Base-by-base conservation (phyloP, 2,113 vertebrate genomes). In the Lates calcarifer region DNA sequence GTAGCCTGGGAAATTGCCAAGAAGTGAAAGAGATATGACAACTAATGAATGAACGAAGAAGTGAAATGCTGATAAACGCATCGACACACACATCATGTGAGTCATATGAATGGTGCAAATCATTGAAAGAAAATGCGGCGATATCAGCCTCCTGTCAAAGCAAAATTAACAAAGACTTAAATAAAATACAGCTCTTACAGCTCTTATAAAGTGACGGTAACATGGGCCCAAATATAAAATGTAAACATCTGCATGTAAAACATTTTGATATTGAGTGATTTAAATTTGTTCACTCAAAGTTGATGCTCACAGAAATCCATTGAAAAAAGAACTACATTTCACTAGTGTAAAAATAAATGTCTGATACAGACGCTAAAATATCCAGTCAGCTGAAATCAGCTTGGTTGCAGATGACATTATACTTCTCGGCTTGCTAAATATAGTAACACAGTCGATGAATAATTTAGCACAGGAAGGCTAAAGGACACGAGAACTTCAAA, bases 361-460 rank as follows among this genome's bases (percentile, higher is more conserved):
- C 74, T 70, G 61, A 70, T 69, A 33, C 37, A 82, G 78, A 85
- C n/a, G 60, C 47, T 80, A 53, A 81, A 85, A 75, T 79, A 80
- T 87, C 43, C 49, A 74, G 79, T 81, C 66, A 77, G 69, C 45
- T 57, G 47, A 77, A 84, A 83, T 76, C 37, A 7, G 62, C 66
- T 80, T 53, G 45, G 70, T 75, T 70, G 80, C 69, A 45, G n/a
- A 70, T 90, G 90, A 90, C 89, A 87, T 87, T 89, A 88, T 79
- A 81, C 87, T 87, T 87, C 51, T 76, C 68, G 72, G 45, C 76
- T 75, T 37, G 68, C 90, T 94, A 93, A 93, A 94, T 91, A 94
- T 94, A 93, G 92, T 69, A 61, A 71, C 86, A 68, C 81, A 79
- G 71, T 74, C 53, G 45, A 84, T 94, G 85, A 95, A 95, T 95